phyloP scores from a whole-genome alignment of 92 coral and sea anemone species.

The Anthopleura xanthogrammica region DNA sequence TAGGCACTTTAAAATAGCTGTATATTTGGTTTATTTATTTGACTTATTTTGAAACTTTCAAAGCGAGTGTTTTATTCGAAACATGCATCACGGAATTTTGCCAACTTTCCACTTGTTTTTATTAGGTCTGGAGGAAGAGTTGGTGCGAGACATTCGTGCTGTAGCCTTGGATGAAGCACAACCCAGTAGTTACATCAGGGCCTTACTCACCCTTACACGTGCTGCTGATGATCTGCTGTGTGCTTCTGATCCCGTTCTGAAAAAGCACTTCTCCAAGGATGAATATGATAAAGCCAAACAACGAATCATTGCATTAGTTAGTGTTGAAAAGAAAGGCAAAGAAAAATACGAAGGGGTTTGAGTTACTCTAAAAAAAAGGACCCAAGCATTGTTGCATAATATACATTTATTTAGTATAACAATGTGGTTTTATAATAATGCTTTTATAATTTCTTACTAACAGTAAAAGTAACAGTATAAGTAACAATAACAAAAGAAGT shows the following conservation, averaged over 20 bases:
- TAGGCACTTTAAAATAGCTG: too few relatives aligned
- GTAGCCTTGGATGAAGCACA: conserved; percentile 48
- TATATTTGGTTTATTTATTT: too few relatives aligned
- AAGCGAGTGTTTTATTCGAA: too few relatives aligned
- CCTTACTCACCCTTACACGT: conserved; percentile 51
- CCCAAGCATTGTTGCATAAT: too few relatives aligned
- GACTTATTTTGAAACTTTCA: too few relatives aligned
- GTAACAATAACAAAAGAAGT: too few relatives aligned
- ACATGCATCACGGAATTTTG: too few relatives aligned
- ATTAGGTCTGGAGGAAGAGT: conserved; percentile 43
- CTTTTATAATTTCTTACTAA: too few relatives aligned
- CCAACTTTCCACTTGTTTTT: not conserved
- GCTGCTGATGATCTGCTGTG: conserved; percentile 36
- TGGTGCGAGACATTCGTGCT: conserved; percentile 56
- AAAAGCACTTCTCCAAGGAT: conserved; percentile 56
- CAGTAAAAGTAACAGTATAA: too few relatives aligned
- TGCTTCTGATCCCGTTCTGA: conserved; percentile 47
- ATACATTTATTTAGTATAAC: too few relatives aligned
- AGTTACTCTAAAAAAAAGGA: not conserved
- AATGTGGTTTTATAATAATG: too few relatives aligned
- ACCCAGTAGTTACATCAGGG: conserved; percentile 48
- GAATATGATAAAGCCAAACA: conserved; percentile 55
- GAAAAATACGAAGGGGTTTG: conserved; percentile 4
- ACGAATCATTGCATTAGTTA: conserved; percentile 34
- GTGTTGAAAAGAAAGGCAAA: conserved; percentile 20